Conservation (phyloP, 2,113 vertebrate genomes). For the Jacana jacana region DNA sequence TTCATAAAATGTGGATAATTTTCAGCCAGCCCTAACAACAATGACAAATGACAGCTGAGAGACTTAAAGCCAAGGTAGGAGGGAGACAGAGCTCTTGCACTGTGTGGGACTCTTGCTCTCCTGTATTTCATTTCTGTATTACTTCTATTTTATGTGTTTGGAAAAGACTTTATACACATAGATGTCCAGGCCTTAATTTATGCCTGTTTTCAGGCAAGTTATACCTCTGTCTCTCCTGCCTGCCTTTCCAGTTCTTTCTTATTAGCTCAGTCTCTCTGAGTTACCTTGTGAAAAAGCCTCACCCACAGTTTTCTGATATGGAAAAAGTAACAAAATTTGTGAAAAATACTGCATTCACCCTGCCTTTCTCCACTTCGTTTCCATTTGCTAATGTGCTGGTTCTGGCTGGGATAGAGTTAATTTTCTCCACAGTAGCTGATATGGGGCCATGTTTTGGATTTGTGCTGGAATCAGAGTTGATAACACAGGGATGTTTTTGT, state of each 20-base stretch:
- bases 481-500: background rate
- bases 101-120: background rate
- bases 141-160: background rate
- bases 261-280: background rate
- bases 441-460: background rate
- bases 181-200: background rate
- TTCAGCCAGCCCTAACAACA: conserved; percentile 10
- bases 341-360: background rate
- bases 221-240: background rate
- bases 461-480: background rate
- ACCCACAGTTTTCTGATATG: background rate
- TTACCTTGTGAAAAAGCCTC: background rate
- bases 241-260: background rate
- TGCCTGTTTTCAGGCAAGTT: background rate
- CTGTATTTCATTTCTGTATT: background rate
- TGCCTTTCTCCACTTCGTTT: background rate
- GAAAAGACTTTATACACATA: background rate
- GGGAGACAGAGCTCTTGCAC: background rate
- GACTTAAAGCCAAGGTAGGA: background rate
- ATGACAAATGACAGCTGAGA: background rate
- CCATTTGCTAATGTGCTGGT: background rate
- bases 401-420: background rate
- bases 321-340: background rate
- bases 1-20: conserved; percentile 5
- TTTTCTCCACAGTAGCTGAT: background rate